phyloP scores from a whole-genome alignment of 2,797 vertebrate genomes.

The Falco columbarius region DNA sequence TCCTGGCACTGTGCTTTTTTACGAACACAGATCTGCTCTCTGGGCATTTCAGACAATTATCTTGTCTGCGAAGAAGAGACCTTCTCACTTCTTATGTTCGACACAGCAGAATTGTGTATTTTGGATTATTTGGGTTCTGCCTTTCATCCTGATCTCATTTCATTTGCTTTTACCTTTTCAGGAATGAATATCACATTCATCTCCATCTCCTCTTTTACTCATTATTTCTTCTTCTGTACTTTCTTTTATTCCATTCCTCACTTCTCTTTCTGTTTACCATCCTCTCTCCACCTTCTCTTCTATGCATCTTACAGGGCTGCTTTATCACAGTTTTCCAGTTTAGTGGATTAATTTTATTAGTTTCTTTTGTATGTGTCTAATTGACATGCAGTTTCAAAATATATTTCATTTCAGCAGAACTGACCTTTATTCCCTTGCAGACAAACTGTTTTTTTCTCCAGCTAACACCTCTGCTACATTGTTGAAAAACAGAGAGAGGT shows the following conservation, averaged over 20 bases:
- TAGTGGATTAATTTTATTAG: slow-evolving; percentile 63
- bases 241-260: not conserved
- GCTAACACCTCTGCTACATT: not conserved
- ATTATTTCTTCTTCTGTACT: not conserved
- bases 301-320: not conserved
- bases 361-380: slow-evolving; percentile 65
- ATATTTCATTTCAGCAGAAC: slow-evolving; percentile 56
- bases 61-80: not conserved
- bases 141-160: slow-evolving; percentile 27
- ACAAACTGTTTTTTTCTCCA: not conserved
- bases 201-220: slow-evolving; percentile 1
- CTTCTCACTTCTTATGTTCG: not conserved
- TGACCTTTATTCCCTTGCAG: slow-evolving; percentile 53
- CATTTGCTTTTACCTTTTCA: slow-evolving; percentile 26
- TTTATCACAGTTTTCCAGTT: slow-evolving; percentile 23
- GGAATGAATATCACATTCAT: slow-evolving; percentile 32
- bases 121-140: not conserved
- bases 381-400: slow-evolving; percentile 58
- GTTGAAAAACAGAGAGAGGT: not conserved
- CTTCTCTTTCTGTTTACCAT: slow-evolving; percentile 30
- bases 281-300: not conserved
- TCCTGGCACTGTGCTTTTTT: not conserved
- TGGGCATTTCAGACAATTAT: not conserved
- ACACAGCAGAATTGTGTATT: not conserved
- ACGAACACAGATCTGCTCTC: not conserved